Base-by-base conservation (phyloP, 1,140 invertebrate species). In the Melanaphis sacchari region DNA sequence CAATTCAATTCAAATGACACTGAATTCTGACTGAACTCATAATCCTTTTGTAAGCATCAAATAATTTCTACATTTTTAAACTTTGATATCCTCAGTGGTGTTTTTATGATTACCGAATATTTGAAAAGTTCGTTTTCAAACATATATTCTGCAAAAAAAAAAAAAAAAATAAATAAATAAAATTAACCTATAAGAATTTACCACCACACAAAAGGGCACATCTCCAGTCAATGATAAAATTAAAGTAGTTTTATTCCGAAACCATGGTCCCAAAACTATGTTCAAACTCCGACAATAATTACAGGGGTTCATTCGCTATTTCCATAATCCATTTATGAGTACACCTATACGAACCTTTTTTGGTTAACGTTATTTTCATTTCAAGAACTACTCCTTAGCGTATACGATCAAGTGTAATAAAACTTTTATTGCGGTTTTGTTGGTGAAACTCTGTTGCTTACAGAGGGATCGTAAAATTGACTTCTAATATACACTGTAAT, bases 321-420 rank as follows among this genome's bases (percentile, higher is more conserved):
- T 89, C 46, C 40, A 43, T 88, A 88, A 88, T 89, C 21, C n/a
- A 9, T 52, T 89, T 89, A 89, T 89, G 87, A 54, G 46, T 52
- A 52, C 46, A 89, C n/a, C 46, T 89, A 89, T n/a, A 24, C 9
- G 49, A 38, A 26, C n/a, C 36, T 52, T 54, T 89, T 52, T 89
- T 54, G 87, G 46, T 54, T 26, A 85, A 36, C 36, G 21, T 89
- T 89, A 89, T 89, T 52, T 89, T 89, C 36, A 89, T 89, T 89
- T 54, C 22, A 36, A 89, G 46, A 26, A 38, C n/a, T 6, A 36
- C 87, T 89, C 85, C 7, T 31, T 22, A 18, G 31, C 22, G 87
- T 38, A 54, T 38, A 38, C 46, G 36, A 54, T 21, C n/a, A n/a
- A 40, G n/a, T 54, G 87, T 49, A 38, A 89, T 89, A 89, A 89